These are phyloP conservation scores for Rhabdomys pumilio DNA, from an alignment of 2,797 vertebrate species.

Conservation along the genomic window DNA sequence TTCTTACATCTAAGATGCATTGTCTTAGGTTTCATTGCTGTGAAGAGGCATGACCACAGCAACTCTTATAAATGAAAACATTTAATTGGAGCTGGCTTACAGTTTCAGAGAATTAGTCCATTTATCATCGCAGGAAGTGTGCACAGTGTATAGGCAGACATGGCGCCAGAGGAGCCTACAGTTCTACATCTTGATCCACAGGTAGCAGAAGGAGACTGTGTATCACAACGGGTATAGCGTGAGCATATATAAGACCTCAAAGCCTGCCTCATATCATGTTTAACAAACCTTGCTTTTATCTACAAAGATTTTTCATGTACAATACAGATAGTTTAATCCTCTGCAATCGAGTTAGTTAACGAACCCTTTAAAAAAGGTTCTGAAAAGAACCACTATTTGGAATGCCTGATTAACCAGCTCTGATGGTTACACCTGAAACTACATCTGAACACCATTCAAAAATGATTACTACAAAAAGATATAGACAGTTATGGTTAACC, in stretches of 20 bases:
- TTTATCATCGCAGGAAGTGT: too few relatives aligned
- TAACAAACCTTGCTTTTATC: slow-evolving; percentile 99
- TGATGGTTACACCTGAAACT: slow-evolving; percentile 99
- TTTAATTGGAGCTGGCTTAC: too few relatives aligned
- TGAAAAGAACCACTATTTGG: slow-evolving; percentile 99
- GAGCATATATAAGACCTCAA: too few relatives aligned
- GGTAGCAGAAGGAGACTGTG: too few relatives aligned
- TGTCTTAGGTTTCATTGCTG: too few relatives aligned
- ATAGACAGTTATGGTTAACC: slow-evolving; percentile 93
- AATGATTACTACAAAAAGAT: slow-evolving; percentile 91
- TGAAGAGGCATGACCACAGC: too few relatives aligned
- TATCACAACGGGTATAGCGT: too few relatives aligned
- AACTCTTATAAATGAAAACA: too few relatives aligned
- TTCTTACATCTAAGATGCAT: neutral
- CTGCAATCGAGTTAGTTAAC: slow-evolving; percentile 99
- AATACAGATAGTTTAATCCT: slow-evolving; percentile 99
- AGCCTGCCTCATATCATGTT: slow-evolving; percentile 96
- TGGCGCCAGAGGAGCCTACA: too few relatives aligned
- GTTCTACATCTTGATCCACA: too few relatives aligned
- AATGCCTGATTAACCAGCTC: slow-evolving; percentile 99
- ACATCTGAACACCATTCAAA: slow-evolving; percentile 94
- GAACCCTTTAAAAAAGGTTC: slow-evolving; percentile 99
- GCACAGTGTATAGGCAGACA: too few relatives aligned
- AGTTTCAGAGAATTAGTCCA: too few relatives aligned
- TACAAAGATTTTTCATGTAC: slow-evolving; percentile 99